Base-by-base conservation (phyloP, 1,140 invertebrate genomes). In the Varroa destructor region DNA sequence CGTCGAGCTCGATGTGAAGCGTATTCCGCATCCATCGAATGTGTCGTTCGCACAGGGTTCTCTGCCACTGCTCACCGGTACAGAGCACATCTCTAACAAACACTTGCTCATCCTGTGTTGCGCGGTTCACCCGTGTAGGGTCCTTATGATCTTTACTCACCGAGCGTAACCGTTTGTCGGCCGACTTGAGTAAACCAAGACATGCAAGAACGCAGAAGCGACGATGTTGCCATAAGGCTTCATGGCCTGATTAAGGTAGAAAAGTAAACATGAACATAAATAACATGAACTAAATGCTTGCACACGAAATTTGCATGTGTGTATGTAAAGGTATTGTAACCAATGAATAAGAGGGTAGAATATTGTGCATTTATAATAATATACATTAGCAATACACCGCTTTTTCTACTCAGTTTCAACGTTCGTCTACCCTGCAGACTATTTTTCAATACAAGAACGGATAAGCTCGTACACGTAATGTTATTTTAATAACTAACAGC, bases 1-100 rank as follows among this genome's bases (percentile, higher is more conserved):
- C 46, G 46, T 51, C 61, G 61, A 67, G 40, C 40, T 67, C 61
- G 61, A 67, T 67, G 61, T 67, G 61, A 12, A 67, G 61, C 10
- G 61, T 67, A 3, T 40, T 37, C 40, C 36, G 40, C 36, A 46
- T 46, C 61, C 61, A 67, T 67, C 61, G 61, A 14, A 67, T 40
- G 37, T 67, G 61, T 40, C 61, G 40, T 46, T 67, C 14, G 8
- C 61, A 67, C 2, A 67, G 8, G 2, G 61, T 40, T 40, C 40
- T 67, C 46, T 67, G 61, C 61, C 61, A 67, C 12, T 37, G 14
- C 40, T 46, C 61, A 8, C 61, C 46, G 8, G 40, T 37, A 4
- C 12, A 37, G 37, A 67, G 61, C 14, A 40, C 37, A 12, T 67
- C 46, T 46, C 36, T 67, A 40, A 67, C 12, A 37, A 67, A 67